Evolutionary conservation across 2,888 invertebrate species (phyloP), one percentile per base, ranked within the genome.

Genomic region (Clostera curtula): DNA sequence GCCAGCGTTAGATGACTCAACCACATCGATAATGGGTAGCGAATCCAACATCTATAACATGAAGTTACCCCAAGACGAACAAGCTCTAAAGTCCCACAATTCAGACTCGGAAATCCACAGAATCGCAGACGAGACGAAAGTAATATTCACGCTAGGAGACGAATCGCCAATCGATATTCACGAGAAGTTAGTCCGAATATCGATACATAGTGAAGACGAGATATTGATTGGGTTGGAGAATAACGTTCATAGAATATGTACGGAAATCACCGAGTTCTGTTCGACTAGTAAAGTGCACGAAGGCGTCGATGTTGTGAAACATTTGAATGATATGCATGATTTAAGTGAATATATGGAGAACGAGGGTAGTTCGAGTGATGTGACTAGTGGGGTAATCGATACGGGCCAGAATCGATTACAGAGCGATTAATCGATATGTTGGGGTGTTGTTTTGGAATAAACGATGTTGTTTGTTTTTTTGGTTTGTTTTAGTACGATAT

Each of bases 21-120:
- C 80, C 0, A 66, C 80, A 5, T 82, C 83, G 1, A 67, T 79
- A 48, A 82, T 84, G 72, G 85, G 85, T 11, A 84, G 84, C 32
- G 85, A 84, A 49, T 75, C 85, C 0, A 79, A 80, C 35, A 76
- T 80, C 1, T 82, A 79, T 52, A 68, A 77, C 34, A 67, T 72
- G 50, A 76, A 79, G 36, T 45, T 74, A 0, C 35, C 51, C 0
- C 56, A 62, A 27, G 49, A 34, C 1, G 58, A 68, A 13, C 28
- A 42, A 1, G 31, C 45, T n/a, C 34, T 67, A 2, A 69, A 72
- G 47, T 50, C 58, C 13, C 75, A 72, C 40, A 70, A 60, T 14
- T 83, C 83, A 0, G 82, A 84, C 24, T 72, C 82, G 0, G 80
- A 82, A 57, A 72, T 84, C 38, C 56, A 59, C 4, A 57, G 55